A percentile compares a stretch with the other conserved stretches of the same genome.
These are phyloP conservation scores for Chrysopa pallens DNA, from an alignment of 1,140 invertebrate species.

Conservation along the genomic window DNA sequence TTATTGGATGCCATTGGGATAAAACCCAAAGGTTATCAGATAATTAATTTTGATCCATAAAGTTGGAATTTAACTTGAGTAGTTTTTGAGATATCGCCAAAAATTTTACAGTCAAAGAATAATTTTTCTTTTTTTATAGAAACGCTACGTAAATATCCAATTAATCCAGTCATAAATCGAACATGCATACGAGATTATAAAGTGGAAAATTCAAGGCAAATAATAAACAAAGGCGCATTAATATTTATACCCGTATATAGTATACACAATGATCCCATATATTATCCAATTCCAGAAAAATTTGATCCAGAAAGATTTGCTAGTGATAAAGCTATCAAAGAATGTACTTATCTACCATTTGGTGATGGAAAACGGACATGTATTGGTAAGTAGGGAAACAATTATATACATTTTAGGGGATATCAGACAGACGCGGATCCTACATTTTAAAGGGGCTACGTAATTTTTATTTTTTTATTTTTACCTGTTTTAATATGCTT, in stretches of 20 bases:
- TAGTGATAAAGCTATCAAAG: slow-evolving; percentile 17
- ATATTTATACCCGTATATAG: slow-evolving; percentile 18
- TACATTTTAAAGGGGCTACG: too few species aligned
- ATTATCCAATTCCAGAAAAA: slow-evolving; percentile 32
- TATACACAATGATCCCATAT: slow-evolving; percentile 25
- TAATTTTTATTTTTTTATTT: too few species aligned
- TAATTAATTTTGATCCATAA: too few species aligned
- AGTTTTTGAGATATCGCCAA: too few species aligned
- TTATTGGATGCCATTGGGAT: too few species aligned
- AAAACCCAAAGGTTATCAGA: too few species aligned
- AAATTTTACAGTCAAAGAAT: too few species aligned
- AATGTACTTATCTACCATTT: slow-evolving; percentile 34
- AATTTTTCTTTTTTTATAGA: slow-evolving; percentile 20
- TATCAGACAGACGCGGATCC: too few species aligned
- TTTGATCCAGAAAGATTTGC: slow-evolving; percentile 34
- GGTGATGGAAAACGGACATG: slow-evolving; percentile 37
- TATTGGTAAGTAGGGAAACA: slow-evolving; percentile 29
- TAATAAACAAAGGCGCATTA: slow-evolving; percentile 20
- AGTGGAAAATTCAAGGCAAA: slow-evolving; percentile 14
- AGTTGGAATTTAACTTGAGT: too few species aligned
- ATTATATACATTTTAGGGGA: too few species aligned
- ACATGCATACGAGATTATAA: slow-evolving; percentile 14
- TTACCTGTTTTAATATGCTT: too few species aligned
- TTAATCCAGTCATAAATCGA: slow-evolving; percentile 15
- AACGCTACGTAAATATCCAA: slow-evolving; percentile 27